Conservation (phyloP, 1,140 invertebrate genomes). For the Trigoniulus corallinus region DNA sequence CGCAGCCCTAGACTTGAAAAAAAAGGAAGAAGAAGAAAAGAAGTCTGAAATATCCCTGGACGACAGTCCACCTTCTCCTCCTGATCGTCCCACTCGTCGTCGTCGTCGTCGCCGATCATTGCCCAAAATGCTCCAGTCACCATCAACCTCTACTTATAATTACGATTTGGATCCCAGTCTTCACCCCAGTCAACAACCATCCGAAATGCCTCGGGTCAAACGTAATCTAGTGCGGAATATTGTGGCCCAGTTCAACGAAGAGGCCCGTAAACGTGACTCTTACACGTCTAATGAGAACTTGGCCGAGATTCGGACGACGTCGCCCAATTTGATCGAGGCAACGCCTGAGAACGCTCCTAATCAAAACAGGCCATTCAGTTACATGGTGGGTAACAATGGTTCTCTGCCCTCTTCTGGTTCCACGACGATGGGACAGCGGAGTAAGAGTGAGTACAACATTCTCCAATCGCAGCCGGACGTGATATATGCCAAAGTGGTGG, state of each 20-base stretch:
- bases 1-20: no score
- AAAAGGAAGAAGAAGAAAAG: no score
- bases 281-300: not conserved
- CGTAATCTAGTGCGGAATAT: slow-evolving; percentile 3
- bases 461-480: not conserved
- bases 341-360: not conserved
- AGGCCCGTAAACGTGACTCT: not conserved
- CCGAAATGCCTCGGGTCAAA: not conserved
- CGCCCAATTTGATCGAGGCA: not conserved
- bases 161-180: no score
- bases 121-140: no score
- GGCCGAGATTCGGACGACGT: not conserved
- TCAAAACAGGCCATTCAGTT: slow-evolving; percentile 4
- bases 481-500: slow-evolving; percentile 4
- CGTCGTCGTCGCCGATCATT: no score
- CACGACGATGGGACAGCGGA: no score
- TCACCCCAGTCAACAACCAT: not conserved
- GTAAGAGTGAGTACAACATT: slow-evolving; percentile 4
- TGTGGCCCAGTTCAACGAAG: slow-evolving; percentile 6
- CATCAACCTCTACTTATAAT: no score
- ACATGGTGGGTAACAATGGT: no score
- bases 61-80: no score
- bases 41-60: no score
- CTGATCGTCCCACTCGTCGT: no score
- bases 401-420: no score